These are phyloP conservation scores for Acleris laterana DNA, from an alignment of 2,888 invertebrate species.

Conservation along the genomic window DNA sequence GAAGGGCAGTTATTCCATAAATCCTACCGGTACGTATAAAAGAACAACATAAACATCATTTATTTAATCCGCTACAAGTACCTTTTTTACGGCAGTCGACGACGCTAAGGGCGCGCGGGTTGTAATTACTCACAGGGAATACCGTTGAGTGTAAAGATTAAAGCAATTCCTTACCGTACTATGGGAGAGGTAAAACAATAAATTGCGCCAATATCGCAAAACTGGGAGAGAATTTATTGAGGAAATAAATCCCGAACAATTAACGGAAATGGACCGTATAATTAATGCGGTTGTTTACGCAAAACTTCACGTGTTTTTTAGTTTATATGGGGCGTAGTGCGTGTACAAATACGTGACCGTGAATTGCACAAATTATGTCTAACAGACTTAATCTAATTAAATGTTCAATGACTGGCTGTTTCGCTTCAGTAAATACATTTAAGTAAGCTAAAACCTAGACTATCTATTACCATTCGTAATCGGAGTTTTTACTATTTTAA, in stretches of 20 bases:
- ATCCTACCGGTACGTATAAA: constrained; percentile 50
- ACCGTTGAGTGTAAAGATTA: background rate
- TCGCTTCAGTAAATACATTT: constrained; percentile 19
- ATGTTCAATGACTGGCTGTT: constrained; percentile 24
- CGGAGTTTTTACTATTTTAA: too few species aligned
- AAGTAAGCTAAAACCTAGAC: background rate
- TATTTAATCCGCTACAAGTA: background rate
- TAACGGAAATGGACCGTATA: constrained; percentile 45
- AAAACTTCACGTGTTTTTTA: constrained; percentile 36
- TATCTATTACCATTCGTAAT: too few species aligned
- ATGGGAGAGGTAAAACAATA: constrained; percentile 26
- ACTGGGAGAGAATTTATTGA: constrained; percentile 42
- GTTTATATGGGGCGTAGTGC: constrained; percentile 27
- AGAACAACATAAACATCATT: constrained; percentile 7
- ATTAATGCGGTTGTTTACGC: constrained; percentile 50
- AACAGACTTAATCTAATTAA: constrained; percentile 33
- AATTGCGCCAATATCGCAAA: constrained; percentile 37
- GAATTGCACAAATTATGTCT: constrained; percentile 35
- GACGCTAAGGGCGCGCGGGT: background rate
- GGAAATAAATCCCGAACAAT: constrained; percentile 45
- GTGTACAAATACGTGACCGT: constrained; percentile 36
- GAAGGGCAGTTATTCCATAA: constrained; percentile 52
- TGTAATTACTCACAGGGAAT: background rate
- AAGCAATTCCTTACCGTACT: constrained; percentile 2
- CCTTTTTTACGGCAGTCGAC: background rate